These are phyloP conservation scores for Anisognathus igniventris DNA, from an alignment of 2,797 vertebrate genomes.

Conservation along the genomic window DNA sequence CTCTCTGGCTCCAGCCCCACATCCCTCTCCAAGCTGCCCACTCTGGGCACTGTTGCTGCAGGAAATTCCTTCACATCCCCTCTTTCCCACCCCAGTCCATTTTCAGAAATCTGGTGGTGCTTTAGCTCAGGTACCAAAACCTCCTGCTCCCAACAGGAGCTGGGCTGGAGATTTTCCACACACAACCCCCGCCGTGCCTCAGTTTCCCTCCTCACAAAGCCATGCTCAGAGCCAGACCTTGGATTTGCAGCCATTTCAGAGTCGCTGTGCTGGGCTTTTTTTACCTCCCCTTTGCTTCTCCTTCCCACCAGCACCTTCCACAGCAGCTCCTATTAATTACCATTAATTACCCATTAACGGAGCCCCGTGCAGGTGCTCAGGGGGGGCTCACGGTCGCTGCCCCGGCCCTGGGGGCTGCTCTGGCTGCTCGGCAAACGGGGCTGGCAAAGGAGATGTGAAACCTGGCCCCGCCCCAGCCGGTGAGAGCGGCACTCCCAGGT, in stretches of 20 bases:
- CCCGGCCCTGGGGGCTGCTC: background rate
- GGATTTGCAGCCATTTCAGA: background rate
- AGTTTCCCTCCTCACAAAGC: background rate
- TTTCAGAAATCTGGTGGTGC: accelerated
- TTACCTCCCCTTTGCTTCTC: background rate
- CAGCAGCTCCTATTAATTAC: background rate
- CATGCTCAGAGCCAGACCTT: background rate
- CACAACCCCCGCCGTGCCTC: background rate
- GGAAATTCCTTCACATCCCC: background rate
- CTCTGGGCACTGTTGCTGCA: accelerated
- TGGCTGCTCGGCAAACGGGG: background rate
- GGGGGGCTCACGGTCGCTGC: background rate
- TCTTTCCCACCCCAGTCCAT: background rate
- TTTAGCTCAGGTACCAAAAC: background rate
- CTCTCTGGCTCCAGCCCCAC: background rate
- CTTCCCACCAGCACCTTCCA: background rate
- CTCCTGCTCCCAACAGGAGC: accelerated
- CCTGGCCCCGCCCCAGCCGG: conserved; percentile 16
- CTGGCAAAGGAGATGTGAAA: conserved; percentile 24
- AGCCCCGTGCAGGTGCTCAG: background rate
- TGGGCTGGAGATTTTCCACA: background rate
- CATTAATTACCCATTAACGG: background rate
- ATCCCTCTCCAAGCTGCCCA: background rate
- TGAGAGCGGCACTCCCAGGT: conserved; percentile 48
- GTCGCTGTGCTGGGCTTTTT: accelerated